Evolutionary conservation across 2,113 vertebrate species (phyloP).

Genomic region (Rhadina sibilatrix): DNA sequence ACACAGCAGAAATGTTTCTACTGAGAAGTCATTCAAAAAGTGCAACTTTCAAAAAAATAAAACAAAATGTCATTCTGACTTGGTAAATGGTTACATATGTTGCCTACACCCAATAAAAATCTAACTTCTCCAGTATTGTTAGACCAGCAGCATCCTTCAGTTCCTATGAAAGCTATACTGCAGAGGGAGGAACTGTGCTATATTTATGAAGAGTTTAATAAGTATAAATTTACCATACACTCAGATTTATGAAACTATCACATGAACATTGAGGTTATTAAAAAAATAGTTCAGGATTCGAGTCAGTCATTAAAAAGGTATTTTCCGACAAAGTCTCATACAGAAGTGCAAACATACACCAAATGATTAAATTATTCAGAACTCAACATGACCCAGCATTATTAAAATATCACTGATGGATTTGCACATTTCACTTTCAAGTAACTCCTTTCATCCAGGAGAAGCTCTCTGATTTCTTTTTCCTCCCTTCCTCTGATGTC

Average conservation of each 20-base stretch:
- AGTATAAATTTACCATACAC: not conserved
- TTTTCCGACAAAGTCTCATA: conserved; percentile 53
- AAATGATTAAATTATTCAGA: conserved; percentile 56
- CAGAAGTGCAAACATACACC: conserved; percentile 38
- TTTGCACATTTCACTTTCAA: conserved; percentile 53
- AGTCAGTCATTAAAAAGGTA: conserved; percentile 58
- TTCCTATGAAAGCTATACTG: not conserved
- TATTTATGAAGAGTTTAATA: conserved; percentile 19
- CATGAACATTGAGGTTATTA: conserved; percentile 6
- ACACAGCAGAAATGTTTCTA: not conserved
- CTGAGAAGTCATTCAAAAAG: not conserved
- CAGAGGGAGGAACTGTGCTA: not conserved
- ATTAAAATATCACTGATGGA: conserved; percentile 51
- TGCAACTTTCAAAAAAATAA: not conserved
- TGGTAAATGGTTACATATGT: not conserved
- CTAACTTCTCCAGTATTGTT: not conserved
- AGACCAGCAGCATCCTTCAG: not conserved
- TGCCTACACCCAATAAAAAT: not conserved
- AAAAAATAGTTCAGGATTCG: conserved; percentile 34
- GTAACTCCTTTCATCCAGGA: conserved; percentile 42
- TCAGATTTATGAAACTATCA: not conserved
- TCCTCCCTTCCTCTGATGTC: not conserved
- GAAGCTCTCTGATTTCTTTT: not conserved
- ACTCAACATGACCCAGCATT: conserved; percentile 48
- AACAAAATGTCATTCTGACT: not conserved